phyloP scores from a whole-genome alignment of 2,113 vertebrate species.

The Spilogale gracilis region DNA sequence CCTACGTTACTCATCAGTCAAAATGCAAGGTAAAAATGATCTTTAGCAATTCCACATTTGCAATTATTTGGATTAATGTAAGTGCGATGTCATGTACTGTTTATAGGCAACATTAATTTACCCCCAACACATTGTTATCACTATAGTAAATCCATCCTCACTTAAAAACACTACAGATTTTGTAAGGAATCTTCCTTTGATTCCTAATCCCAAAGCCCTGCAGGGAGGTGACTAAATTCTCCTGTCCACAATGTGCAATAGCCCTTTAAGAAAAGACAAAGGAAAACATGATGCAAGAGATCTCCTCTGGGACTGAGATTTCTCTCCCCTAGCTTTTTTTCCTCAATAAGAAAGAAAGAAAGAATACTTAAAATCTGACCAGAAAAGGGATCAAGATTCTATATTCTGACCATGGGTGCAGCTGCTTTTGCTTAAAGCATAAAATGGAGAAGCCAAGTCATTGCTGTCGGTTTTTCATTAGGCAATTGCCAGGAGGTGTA shows the following conservation, averaged over 20 bases:
- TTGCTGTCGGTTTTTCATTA: slow-evolving; percentile 58
- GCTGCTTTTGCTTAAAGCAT: slow-evolving; percentile 35
- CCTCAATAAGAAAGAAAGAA: slow-evolving; percentile 6
- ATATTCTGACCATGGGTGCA: not conserved
- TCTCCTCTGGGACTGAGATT: not conserved
- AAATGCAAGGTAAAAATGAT: not conserved
- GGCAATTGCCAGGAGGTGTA: slow-evolving; percentile 52
- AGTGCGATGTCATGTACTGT: not conserved
- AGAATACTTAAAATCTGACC: not conserved
- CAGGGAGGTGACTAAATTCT: not conserved
- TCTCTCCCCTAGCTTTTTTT: not conserved
- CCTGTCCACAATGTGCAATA: rapidly evolving
- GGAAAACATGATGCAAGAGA: not conserved
- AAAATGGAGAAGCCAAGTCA: not conserved
- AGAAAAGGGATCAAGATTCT: not conserved
- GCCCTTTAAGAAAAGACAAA: slow-evolving; percentile 38
- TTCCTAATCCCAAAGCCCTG: not conserved
- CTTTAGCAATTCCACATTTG: not conserved
- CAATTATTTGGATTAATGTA: not conserved
- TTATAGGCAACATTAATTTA: not conserved
- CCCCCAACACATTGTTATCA: not conserved
- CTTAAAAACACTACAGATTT: not conserved
- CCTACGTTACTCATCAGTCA: not conserved
- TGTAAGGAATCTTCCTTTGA: not conserved
- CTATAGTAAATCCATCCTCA: not conserved